Conservation (phyloP, 2,888 invertebrate species). For the Paralinhomoeus sp. region DNA sequence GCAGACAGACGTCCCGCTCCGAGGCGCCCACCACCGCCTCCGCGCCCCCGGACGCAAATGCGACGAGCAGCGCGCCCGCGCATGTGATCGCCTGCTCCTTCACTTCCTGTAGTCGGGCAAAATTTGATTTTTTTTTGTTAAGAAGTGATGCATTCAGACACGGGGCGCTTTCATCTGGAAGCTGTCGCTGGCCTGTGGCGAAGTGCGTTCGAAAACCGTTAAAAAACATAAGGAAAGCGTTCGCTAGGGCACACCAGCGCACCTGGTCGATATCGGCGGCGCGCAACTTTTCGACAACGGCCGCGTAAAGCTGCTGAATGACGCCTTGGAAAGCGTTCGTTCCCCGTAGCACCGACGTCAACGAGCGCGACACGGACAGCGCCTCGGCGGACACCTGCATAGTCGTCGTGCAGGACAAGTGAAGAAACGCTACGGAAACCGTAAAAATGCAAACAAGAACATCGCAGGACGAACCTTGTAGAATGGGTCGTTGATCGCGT, state of each 20-base stretch:
- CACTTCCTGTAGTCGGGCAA: conserved; percentile 41
- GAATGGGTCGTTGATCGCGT: conserved; percentile 76
- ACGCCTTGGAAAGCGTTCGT: conserved; percentile 21
- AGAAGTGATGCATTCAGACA: too few relatives aligned
- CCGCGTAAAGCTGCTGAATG: conserved; percentile 48
- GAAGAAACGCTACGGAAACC: too few relatives aligned
- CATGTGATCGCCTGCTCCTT: conserved; percentile 92
- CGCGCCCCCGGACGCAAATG: conserved; percentile 7
- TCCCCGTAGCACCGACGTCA: conserved; percentile 67
- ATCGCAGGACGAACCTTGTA: too few relatives aligned
- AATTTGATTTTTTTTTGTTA: background rate
- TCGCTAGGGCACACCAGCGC: background rate
- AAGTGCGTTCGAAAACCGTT: too few relatives aligned
- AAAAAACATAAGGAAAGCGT: too few relatives aligned
- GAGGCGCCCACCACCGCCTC: background rate
- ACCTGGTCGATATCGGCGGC: conserved; percentile 86
- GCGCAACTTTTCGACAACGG: conserved; percentile 58
- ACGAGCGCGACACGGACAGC: conserved; percentile 64
- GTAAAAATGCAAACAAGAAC: too few relatives aligned
- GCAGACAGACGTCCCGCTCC: conserved; percentile 61
- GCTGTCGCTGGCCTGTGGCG: too few relatives aligned
- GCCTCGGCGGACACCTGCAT: conserved; percentile 72
- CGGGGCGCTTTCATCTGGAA: too few relatives aligned
- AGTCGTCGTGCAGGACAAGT: too few relatives aligned
- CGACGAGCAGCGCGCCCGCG: conserved; percentile 45